Evolutionary conservation across 2,888 invertebrate genomes (phyloP).

Genomic region (Clitarchus hookeri): DNA sequence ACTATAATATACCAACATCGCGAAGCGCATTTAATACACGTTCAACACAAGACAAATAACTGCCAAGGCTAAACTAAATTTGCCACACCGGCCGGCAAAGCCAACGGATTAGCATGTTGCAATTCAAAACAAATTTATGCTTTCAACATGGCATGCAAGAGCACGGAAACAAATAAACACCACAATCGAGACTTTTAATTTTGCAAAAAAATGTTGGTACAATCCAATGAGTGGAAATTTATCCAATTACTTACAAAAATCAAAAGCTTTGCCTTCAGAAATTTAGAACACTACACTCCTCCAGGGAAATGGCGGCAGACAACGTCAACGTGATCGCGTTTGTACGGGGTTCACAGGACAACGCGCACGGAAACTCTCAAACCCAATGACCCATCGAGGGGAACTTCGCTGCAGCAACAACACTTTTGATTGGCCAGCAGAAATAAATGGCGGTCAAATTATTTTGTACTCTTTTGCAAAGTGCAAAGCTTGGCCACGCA

Average conservation of each 20-base stretch:
- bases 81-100: slow-evolving; percentile 38
- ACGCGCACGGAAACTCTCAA: slow-evolving; percentile 69
- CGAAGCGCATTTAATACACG: background rate
- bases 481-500: background rate
- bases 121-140: background rate
- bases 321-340: slow-evolving; percentile 45
- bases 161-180: slow-evolving; percentile 47
- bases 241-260: slow-evolving; percentile 53
- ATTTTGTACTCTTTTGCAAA: background rate
- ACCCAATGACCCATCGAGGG: slow-evolving; percentile 43
- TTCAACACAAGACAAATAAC: background rate
- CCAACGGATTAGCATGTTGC: background rate
- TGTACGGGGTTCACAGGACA: slow-evolving; percentile 76
- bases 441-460: slow-evolving; percentile 2
- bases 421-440: background rate
- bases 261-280: slow-evolving; percentile 65
- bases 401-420: background rate
- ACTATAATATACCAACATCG: background rate
- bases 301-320: slow-evolving; percentile 71
- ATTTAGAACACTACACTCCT: slow-evolving; percentile 56
- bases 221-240: slow-evolving; percentile 49
- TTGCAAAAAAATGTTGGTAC: slow-evolving; percentile 18
- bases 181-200: background rate
- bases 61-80: background rate
- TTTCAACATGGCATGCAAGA: background rate